Percentiles rank a stretch among this genome's conserved stretches.
These are phyloP conservation scores for Luperina nickerlii DNA, from an alignment of 2,888 invertebrate species.

Conservation along the genomic window DNA sequence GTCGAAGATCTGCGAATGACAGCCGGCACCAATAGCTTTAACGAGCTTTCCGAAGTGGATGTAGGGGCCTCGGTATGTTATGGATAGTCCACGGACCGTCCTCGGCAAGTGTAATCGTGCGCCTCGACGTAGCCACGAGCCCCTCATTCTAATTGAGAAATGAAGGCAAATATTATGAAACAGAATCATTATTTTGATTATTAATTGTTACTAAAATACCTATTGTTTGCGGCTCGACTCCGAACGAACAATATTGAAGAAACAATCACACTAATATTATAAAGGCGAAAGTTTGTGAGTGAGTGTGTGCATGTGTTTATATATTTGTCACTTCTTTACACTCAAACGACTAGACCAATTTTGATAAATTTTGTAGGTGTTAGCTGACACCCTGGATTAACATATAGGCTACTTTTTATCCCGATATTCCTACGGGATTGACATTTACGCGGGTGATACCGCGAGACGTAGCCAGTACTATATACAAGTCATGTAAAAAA, in stretches of 20 bases:
- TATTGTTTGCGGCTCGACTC: neutral
- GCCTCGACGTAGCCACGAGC: neutral
- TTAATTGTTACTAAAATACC: neutral
- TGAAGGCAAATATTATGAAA: neutral
- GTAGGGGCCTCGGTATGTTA: neutral
- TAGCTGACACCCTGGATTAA: too few species aligned
- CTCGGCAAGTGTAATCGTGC: neutral
- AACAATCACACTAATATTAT: neutral
- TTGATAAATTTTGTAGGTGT: too few species aligned
- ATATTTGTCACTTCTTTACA: too few species aligned
- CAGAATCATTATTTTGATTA: neutral
- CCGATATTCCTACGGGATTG: too few species aligned
- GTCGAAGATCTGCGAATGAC: neutral
- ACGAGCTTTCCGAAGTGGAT: neutral
- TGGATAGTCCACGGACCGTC: neutral
- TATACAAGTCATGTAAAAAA: neutral
- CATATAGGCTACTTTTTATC: too few species aligned
- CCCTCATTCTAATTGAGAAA: neutral
- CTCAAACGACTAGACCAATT: too few species aligned
- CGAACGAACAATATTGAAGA: neutral
- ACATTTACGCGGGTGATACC: too few species aligned
- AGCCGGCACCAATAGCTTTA: neutral
- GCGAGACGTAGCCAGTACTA: too few species aligned
- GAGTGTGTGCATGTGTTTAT: too few species aligned
- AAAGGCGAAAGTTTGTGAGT: too few species aligned